Percentiles rank a stretch among this genome's conserved stretches.
Conservation (phyloP, 2,888 invertebrate genomes). For the Atherix ibis region DNA sequence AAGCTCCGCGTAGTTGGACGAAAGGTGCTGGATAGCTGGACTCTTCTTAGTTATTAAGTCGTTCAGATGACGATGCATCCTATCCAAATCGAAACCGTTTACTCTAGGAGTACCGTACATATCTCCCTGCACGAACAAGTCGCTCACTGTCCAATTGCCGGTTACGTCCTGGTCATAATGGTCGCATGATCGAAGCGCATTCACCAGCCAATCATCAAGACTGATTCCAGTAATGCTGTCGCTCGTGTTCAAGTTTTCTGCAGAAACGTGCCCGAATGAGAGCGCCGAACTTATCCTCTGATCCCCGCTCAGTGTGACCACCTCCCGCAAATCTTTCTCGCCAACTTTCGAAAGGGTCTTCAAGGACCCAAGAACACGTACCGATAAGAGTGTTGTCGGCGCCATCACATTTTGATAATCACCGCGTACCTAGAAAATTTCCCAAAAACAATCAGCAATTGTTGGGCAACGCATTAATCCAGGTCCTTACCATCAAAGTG, state of each 20-base stretch:
- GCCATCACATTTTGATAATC: constrained; percentile 31
- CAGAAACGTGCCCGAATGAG: constrained; percentile 19
- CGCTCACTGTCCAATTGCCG: constrained; percentile 34
- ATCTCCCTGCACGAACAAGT: constrained; percentile 17
- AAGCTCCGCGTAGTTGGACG: too few relatives aligned
- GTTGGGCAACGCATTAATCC: too few relatives aligned
- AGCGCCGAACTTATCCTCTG: constrained; percentile 21
- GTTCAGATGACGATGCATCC: too few relatives aligned
- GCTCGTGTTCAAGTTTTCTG: constrained; percentile 17
- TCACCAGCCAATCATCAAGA: constrained; percentile 31
- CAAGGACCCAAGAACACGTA: constrained; percentile 24
- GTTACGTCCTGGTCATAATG: constrained; percentile 29
- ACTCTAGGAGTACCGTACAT: too few relatives aligned
- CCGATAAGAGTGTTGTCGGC: constrained; percentile 28
- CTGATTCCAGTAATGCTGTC: constrained; percentile 29
- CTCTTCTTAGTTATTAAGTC: too few relatives aligned
- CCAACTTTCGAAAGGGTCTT: constrained; percentile 25
- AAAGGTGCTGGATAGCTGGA: too few relatives aligned
- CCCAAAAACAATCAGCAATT: too few relatives aligned
- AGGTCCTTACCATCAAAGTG: constrained; percentile 37
- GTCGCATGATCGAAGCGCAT: constrained; percentile 24
- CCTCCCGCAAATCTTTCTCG: constrained; percentile 22
- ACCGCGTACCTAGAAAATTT: constrained; percentile 16
- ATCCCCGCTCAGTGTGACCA: constrained; percentile 27
- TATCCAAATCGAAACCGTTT: too few relatives aligned